These are phyloP conservation scores for Mirza zaza DNA, from an alignment of 2,113 vertebrate species.

Conservation along the genomic window DNA sequence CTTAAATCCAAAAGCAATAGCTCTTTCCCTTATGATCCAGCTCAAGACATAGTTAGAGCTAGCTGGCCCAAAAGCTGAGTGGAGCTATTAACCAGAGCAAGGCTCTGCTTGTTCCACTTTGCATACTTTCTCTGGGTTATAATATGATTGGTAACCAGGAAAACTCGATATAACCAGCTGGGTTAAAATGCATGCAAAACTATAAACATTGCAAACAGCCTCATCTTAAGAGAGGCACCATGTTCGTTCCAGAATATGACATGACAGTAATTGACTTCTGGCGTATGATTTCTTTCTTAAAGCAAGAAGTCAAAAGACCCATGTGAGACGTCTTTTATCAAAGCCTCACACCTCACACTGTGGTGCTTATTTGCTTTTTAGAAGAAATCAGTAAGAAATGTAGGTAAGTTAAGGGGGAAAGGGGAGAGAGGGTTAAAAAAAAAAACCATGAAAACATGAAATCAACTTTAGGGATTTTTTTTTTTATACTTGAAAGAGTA, in stretches of 20 bases:
- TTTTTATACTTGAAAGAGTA: constrained; percentile 57
- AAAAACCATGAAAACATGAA: constrained; percentile 48
- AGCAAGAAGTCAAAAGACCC: constrained; percentile 49
- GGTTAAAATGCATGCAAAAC: constrained; percentile 11
- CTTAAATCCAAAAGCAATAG: constrained; percentile 50
- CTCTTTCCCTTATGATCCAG: background rate
- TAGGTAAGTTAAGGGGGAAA: background rate
- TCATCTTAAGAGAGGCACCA: background rate
- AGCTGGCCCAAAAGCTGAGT: background rate
- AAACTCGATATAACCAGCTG: background rate
- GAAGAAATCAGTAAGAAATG: constrained; percentile 48
- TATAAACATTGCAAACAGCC: constrained; percentile 40
- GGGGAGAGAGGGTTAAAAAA: constrained; percentile 24
- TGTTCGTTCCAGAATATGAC: constrained; percentile 57
- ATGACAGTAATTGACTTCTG: constrained; percentile 7
- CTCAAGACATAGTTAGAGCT: background rate
- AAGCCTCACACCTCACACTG: constrained; percentile 43
- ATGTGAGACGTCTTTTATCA: constrained; percentile 51
- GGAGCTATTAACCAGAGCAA: background rate
- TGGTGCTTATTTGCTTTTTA: constrained; percentile 52
- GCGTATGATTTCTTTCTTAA: constrained; percentile 40
- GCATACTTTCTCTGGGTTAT: constrained; percentile 50
- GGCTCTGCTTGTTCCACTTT: background rate
- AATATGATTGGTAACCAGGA: constrained; percentile 30
- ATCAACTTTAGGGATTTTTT: constrained; percentile 56